Conservation (phyloP, 2,113 vertebrate genomes). For the Rhizomys pruinosus region DNA sequence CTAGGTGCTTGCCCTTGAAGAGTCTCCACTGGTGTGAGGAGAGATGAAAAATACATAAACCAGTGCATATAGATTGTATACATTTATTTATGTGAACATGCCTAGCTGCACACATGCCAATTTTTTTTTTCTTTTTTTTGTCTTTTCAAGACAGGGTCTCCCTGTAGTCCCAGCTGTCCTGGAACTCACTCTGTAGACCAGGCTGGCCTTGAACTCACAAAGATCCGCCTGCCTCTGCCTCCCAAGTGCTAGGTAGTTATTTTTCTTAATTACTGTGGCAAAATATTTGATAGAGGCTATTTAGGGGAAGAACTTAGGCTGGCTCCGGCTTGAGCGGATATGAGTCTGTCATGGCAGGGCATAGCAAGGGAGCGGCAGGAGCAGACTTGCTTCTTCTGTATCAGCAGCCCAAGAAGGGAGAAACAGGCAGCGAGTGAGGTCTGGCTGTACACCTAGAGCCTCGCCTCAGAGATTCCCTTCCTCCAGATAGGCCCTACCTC, state of each 20-base stretch:
- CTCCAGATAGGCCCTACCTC: background rate
- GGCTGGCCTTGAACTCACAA: no score
- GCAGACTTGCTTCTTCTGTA: background rate
- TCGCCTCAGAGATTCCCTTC: background rate
- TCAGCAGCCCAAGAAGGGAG: background rate
- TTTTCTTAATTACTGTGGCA: background rate
- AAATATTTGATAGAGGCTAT: background rate
- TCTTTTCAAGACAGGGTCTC: background rate
- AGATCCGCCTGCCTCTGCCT: no score
- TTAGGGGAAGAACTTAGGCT: background rate
- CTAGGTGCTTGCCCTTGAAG: background rate
- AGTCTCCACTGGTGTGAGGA: background rate
- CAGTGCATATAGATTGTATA: background rate
- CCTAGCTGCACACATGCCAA: background rate
- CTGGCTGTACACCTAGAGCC: background rate
- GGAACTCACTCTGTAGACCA: no score
- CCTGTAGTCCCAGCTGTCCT: no score
- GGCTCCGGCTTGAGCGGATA: background rate
- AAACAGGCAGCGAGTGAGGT: background rate
- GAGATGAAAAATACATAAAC: background rate
- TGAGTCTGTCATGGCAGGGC: background rate
- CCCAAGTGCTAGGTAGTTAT: no score
- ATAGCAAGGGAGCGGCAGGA: no score
- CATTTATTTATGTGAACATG: background rate
- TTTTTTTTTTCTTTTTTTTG: slow-evolving; percentile 4